Percentiles rank a stretch among this genome's conserved stretches.
These are phyloP conservation scores for Hydroisotoma schaefferi DNA, from an alignment of 2,888 invertebrate species.

Conservation along the genomic window DNA sequence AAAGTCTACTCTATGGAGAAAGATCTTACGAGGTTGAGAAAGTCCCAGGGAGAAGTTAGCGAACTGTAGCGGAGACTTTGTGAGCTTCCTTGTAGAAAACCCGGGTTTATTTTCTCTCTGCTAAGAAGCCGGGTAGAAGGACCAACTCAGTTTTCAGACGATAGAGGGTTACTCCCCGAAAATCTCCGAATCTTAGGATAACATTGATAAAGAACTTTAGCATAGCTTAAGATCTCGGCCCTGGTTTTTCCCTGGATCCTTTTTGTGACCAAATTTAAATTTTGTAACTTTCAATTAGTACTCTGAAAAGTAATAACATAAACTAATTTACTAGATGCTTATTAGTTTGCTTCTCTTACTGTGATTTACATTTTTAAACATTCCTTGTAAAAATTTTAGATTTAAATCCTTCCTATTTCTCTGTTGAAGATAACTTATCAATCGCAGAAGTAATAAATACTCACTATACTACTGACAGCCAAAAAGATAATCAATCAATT, in stretches of 20 bases:
- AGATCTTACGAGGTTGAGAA: constrained; percentile 4
- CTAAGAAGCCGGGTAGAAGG: constrained; percentile 17
- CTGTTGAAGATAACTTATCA: no score
- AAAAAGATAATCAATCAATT: no score
- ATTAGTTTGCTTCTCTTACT: no score
- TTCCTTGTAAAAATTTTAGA: no score
- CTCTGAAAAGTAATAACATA: no score
- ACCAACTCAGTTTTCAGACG: constrained; percentile 35
- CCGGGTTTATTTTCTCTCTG: constrained; percentile 19
- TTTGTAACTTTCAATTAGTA: no score
- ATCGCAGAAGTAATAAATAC: no score
- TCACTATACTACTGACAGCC: no score
- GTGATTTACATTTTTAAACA: no score
- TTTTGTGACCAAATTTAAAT: not conserved
- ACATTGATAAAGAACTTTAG: not conserved
- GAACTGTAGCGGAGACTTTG: constrained; percentile 39
- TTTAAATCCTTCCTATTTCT: no score
- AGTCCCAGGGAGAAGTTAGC: constrained; percentile 29
- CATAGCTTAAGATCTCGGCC: not conserved
- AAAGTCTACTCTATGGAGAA: not conserved
- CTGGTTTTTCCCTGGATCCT: no score
- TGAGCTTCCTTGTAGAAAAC: constrained; percentile 31
- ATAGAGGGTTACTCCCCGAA: constrained; percentile 43
- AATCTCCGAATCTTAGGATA: not conserved
- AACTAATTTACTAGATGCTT: no score